A percentile compares a stretch with the other conserved stretches of the same genome.
These are phyloP conservation scores for Acheta domesticus DNA, from an alignment of 2,888 invertebrate species.

Conservation along the genomic window DNA sequence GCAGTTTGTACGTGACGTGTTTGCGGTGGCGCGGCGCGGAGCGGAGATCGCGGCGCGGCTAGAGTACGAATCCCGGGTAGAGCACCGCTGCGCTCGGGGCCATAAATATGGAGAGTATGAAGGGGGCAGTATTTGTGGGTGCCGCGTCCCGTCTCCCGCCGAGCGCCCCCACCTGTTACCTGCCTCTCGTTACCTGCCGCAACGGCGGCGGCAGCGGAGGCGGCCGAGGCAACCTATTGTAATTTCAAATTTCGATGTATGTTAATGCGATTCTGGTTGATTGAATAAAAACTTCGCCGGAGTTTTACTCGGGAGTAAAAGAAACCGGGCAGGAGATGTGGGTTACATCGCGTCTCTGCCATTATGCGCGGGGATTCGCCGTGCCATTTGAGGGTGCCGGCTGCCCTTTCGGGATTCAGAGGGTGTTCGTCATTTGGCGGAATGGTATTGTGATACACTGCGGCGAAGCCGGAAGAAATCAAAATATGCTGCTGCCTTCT, in stretches of 20 bases:
- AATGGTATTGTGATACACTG: no score
- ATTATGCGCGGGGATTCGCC: no score
- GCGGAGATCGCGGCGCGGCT: not conserved
- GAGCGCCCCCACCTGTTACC: not conserved
- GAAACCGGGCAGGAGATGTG: not conserved
- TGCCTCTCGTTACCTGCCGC: not conserved
- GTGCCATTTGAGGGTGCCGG: no score
- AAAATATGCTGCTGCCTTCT: no score
- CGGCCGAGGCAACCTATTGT: not conserved
- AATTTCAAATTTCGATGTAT: not conserved
- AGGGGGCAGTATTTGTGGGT: constrained; percentile 11
- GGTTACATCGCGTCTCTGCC: not conserved
- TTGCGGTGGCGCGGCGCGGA: not conserved
- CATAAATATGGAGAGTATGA: constrained; percentile 18
- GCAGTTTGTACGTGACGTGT: constrained; percentile 6
- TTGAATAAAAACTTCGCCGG: not conserved
- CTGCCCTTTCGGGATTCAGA: no score
- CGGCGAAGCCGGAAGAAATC: no score
- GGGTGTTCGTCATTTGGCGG: no score
- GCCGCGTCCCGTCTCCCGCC: not conserved
- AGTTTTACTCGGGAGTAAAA: not conserved
- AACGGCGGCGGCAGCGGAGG: not conserved
- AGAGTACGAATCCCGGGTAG: not conserved
- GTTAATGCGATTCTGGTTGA: constrained; percentile 1
- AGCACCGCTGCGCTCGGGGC: not conserved